Evolutionary conservation across 2,113 vertebrate genomes (phyloP).

Genomic region (Platysternon megacephalum): DNA sequence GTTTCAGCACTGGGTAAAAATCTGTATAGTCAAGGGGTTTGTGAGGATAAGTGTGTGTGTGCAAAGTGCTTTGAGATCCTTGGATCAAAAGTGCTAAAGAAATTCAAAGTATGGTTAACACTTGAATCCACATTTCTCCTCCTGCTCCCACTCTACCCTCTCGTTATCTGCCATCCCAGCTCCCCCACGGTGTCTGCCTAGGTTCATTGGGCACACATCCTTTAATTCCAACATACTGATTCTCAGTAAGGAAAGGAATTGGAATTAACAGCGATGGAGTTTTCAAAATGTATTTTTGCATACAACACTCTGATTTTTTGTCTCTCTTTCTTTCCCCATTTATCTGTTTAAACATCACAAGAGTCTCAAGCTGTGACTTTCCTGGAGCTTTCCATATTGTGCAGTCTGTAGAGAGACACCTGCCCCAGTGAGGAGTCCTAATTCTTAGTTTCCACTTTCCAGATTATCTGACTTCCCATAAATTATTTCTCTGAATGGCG

Average conservation of each 20-base stretch:
- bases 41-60: not conserved
- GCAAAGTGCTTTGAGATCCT: not conserved
- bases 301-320: not conserved
- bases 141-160: not conserved
- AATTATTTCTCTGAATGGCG: not conserved
- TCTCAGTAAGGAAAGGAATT: not conserved
- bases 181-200: not conserved
- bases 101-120: not conserved
- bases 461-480: not conserved
- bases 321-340: not conserved
- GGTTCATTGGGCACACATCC: fast-evolving
- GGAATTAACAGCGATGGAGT: not conserved
- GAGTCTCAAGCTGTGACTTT: not conserved
- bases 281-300: not conserved
- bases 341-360: not conserved
- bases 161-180: not conserved
- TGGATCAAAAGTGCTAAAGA: not conserved
- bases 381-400: not conserved
- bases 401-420: not conserved
- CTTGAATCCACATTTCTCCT: not conserved
- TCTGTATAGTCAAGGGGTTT: not conserved
- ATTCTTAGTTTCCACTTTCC: not conserved
- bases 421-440: not conserved
- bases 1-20: too few relatives aligned
- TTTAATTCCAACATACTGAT: not conserved